phyloP scores from a whole-genome alignment of 37 sponge, comb jelly and placozoan species.

The Lycopodina hypogea region DNA sequence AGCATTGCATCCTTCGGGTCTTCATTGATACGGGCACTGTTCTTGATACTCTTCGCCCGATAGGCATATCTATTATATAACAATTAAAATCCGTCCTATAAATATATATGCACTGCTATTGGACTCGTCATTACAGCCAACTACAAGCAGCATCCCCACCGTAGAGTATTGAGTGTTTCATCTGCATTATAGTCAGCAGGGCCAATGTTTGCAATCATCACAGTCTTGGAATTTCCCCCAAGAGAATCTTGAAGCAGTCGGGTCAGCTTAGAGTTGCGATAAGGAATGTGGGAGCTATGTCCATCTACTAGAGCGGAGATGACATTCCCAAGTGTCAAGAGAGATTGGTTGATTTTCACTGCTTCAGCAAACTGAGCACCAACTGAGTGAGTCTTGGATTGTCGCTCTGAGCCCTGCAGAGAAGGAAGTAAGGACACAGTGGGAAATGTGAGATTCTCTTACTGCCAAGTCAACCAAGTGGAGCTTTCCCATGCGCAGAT shows the following conservation, averaged over 20 bases:
- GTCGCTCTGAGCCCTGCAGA: slow-evolving; percentile 88
- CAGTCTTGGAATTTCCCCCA: slow-evolving; percentile 98
- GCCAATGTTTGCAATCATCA: slow-evolving; percentile 98
- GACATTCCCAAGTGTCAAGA: slow-evolving; percentile 91
- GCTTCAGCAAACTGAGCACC: slow-evolving; percentile 88
- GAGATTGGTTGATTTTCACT: slow-evolving; percentile 93
- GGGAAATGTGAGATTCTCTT: neutral
- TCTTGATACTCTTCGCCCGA: slow-evolving; percentile 96
- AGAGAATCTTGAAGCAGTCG: slow-evolving; percentile 96
- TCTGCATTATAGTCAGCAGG: slow-evolving; percentile 94
- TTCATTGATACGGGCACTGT: slow-evolving; percentile 94
- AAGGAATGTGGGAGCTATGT: slow-evolving; percentile 88
- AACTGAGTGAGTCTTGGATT: slow-evolving; percentile 81
- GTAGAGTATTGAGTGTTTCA: slow-evolving; percentile 91
- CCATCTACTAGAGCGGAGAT: slow-evolving; percentile 97
- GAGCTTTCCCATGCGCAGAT: slow-evolving; percentile 95
- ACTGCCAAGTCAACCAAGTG: slow-evolving; percentile 97
- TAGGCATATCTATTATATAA: slow-evolving; percentile 75
- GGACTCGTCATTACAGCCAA: neutral
- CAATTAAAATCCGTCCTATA: neutral
- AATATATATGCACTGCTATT: neutral
- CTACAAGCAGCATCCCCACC: slow-evolving; percentile 29
- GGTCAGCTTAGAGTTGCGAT: slow-evolving; percentile 94
- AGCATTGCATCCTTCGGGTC: slow-evolving; percentile 99
- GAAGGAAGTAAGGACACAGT: neutral